Conservation (phyloP, 37 sponge, comb jelly and placozoan genomes). For the Mnemiopsis leidyi region DNA sequence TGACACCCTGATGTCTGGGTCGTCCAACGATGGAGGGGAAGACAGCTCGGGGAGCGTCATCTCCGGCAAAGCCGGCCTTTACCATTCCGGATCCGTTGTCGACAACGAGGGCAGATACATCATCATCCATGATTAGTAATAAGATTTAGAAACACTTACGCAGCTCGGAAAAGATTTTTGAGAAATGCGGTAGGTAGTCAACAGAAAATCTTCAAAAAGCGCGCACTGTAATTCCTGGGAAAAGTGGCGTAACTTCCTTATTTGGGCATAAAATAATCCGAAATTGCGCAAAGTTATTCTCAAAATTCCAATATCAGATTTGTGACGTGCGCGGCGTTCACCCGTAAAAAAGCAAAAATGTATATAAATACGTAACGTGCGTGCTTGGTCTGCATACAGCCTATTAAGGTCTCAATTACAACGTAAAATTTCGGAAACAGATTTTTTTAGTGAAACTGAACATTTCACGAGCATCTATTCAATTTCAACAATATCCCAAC, state of each 20-base stretch:
- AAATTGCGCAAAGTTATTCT: neutral
- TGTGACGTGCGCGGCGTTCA: neutral
- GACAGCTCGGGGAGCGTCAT: slow-evolving; percentile 99
- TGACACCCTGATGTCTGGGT: slow-evolving; percentile 99
- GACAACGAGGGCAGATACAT: slow-evolving; percentile 98
- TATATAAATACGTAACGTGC: too few species aligned
- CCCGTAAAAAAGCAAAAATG: too few species aligned
- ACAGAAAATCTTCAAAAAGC: neutral
- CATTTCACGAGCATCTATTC: too few species aligned
- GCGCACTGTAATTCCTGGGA: neutral
- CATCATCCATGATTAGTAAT: slow-evolving; percentile 76
- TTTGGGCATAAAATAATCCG: neutral
- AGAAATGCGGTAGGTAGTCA: neutral
- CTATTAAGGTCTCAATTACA: too few species aligned
- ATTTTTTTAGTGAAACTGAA: too few species aligned
- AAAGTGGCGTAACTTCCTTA: neutral
- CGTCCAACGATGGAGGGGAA: slow-evolving; percentile 99
- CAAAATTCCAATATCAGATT: too few species aligned
- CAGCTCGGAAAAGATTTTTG: neutral
- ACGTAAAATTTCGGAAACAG: too few species aligned
- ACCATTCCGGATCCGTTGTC: slow-evolving; percentile 99
- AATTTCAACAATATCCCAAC: too few species aligned
- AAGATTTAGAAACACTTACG: neutral
- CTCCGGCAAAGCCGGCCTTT: slow-evolving; percentile 99
- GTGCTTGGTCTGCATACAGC: too few species aligned